phyloP scores from a whole-genome alignment of 1,140 invertebrate genomes.

The Papilio helenus region DNA sequence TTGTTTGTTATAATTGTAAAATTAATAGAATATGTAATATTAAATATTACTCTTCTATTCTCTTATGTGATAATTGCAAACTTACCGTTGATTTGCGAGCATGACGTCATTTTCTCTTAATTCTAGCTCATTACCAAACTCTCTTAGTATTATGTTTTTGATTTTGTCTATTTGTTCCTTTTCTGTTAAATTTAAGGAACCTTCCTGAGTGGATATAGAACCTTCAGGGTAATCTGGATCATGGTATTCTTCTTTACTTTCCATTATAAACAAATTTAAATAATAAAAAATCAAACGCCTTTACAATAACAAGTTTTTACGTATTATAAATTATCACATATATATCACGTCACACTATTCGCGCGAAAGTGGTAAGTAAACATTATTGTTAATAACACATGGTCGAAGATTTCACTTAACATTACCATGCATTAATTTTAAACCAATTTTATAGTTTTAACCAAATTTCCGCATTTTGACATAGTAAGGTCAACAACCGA shows the following conservation, averaged over 20 bases:
- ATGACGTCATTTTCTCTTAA: slow-evolving; percentile 71
- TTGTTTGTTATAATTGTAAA: slow-evolving; percentile 4
- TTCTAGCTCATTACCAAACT: slow-evolving; percentile 74
- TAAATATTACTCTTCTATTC: background rate
- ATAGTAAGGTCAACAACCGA: slow-evolving; percentile 59
- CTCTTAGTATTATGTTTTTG: slow-evolving; percentile 66
- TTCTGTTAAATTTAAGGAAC: slow-evolving; percentile 53
- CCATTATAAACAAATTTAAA: slow-evolving; percentile 60
- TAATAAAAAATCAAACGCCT: slow-evolving; percentile 52
- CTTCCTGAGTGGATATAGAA: slow-evolving; percentile 57
- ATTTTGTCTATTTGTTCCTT: slow-evolving; percentile 74
- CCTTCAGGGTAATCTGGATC: slow-evolving; percentile 76
- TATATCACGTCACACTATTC: slow-evolving; percentile 48
- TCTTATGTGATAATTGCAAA: background rate
- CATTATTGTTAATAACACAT: slow-evolving; percentile 44
- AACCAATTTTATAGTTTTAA: slow-evolving; percentile 38
- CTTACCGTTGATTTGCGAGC: slow-evolving; percentile 75
- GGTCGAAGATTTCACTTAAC: slow-evolving; percentile 9
- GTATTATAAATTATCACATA: slow-evolving; percentile 44
- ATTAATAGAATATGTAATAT: background rate
- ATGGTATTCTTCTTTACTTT: slow-evolving; percentile 69
- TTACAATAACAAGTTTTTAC: slow-evolving; percentile 40
- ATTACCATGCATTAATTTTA: slow-evolving; percentile 39
- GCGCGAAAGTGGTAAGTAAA: slow-evolving; percentile 48
- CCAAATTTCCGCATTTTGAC: slow-evolving; percentile 50